Evolutionary conservation across 2,888 invertebrate genomes (phyloP), one percentile per base, ranked within the genome.

Genomic region (Dolomedes plantarius): DNA sequence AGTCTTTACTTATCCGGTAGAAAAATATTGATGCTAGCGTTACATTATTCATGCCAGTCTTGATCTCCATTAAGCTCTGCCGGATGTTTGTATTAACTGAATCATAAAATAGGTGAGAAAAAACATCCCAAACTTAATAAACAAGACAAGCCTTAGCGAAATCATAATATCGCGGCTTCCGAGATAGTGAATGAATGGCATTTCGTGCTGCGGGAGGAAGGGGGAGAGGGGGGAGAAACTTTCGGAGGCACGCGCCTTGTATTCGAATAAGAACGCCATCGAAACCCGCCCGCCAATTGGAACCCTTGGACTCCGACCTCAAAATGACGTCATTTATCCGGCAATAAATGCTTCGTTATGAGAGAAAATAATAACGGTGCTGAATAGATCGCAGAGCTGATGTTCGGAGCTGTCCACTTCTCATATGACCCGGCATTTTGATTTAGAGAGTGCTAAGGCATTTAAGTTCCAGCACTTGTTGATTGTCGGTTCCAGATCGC

Each of bases 311-410:
- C 46, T 46, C 16, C 46, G n/a, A 16, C 46, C 46, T 46, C 46
- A 16, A 46, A 46, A 46, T 46, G 46, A 46, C 46, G 46, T 46
- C 46, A 46, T 46, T 46, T 46, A 46, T 16, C 46, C 46, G 16
- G 46, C 46, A 46, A 46, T 46, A 46, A 46, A 46, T 46, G 46
- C 46, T 46, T 46, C 46, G 46, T 46, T 46, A 46, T 46, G 46
- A 46, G 46, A 46, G 46, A 46, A 46, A 46, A 46, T 46, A 46
- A 46, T 46, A 46, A 46, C 11, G 11, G 13, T 5, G 36, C 6
- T 36, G 36, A 36, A 36, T 16, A 46, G 46, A 46, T 13, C 5
- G 46, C 46, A 46, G 7, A 2, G 1, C 16, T 46, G 46, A 46
- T 46, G 46, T 46, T 16, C 9, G 16, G 46, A 46, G 16, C 46